These are phyloP conservation scores for Procavia capensis DNA, from an alignment of 2,113 vertebrate genomes.

Conservation along the genomic window DNA sequence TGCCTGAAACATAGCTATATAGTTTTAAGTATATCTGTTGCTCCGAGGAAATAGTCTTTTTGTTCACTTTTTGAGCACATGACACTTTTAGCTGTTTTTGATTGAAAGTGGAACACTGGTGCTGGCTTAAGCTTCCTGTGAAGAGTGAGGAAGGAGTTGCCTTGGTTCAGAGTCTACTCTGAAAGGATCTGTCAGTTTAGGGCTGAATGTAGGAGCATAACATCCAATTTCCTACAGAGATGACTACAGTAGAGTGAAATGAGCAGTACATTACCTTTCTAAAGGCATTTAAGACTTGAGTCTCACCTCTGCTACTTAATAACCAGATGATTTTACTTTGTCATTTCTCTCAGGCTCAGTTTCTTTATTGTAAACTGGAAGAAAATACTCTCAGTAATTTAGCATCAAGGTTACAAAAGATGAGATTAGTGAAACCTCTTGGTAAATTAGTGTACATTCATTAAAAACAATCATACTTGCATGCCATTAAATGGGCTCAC, in stretches of 20 bases:
- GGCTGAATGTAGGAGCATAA: background rate
- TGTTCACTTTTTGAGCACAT: background rate
- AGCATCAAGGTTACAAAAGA: background rate
- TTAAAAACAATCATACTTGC: conserved; percentile 33
- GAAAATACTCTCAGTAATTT: background rate
- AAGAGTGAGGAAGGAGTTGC: background rate
- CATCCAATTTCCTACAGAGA: background rate
- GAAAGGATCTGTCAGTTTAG: background rate
- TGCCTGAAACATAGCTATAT: background rate
- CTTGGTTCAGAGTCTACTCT: background rate
- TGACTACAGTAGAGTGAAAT: background rate
- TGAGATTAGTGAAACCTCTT: conserved; percentile 17
- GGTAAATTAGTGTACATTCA: background rate
- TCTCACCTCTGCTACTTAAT: background rate
- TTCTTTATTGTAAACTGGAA: background rate
- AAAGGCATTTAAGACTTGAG: background rate
- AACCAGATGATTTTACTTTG: background rate
- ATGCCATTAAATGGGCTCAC: background rate
- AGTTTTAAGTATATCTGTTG: background rate
- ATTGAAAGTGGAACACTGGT: conserved; percentile 1
- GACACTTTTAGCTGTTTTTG: background rate
- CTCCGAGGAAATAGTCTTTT: background rate
- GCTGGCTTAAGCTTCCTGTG: background rate
- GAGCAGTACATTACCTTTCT: background rate
- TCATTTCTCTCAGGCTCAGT: background rate